Base-by-base conservation (phyloP, 2,797 vertebrate genomes). In the Erethizon dorsatum region DNA sequence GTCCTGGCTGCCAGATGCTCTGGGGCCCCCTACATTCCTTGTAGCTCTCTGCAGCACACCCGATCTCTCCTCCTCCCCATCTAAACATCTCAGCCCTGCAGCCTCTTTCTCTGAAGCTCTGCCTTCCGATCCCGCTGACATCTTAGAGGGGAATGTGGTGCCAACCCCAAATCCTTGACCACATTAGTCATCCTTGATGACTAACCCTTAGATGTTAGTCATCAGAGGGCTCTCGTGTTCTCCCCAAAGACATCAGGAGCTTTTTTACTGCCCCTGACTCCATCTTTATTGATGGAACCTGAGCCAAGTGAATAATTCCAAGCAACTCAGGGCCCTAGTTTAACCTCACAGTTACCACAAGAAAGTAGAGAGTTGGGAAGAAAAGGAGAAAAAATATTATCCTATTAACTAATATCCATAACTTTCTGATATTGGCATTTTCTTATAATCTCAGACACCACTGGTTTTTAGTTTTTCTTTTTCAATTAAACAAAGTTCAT, bases 401-500 rank as follows among this genome's bases (percentile, higher is more conserved):
- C 37, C 31, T 86, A 31, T 41, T n/a, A 87, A 67, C n/a, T 69
- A 92, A 94, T 69, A 67, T 33, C n/a, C 24, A 37, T 57, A 83
- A 63, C 1, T 73, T 85, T 85, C 11, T 50, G 37, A 59, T 33
- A 73, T 80, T 93, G 63, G 26, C 71, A 10, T 18, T 73, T 92
- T 90, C 37, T n/a, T 56, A 8, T 67, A 63, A 1, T 22, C 47
- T 85, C 61, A 83, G 50, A 84, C 33, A 83, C 31, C 56, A 18
- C 17, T 89, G 50, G 50, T 14, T 61, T 80, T 90, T 54, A 69
- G 15, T 47, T 90, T 91, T 83, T 73, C 3, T 52, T 90, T 95
- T 84, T 50, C 10, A 86, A 0, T 77, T 41, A 88, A 63, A 91
- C 31, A 78, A 47, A 52, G 1, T 69, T 59, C 24, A 28, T 3